Evolutionary conservation across 2,888 invertebrate species (phyloP), one percentile per base, ranked within the genome.

Genomic region (Drosophila nr. fundita): DNA sequence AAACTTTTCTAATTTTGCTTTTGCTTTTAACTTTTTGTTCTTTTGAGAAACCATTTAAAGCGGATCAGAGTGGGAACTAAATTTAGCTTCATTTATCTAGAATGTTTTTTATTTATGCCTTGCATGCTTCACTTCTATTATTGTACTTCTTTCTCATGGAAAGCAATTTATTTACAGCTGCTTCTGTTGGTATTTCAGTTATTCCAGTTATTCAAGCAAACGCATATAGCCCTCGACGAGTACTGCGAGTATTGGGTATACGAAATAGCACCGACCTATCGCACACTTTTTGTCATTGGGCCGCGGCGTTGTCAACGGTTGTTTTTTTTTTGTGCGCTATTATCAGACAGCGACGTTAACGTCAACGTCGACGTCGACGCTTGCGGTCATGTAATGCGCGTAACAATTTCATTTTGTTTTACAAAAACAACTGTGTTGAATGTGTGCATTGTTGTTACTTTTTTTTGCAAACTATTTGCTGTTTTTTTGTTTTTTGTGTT

Each of bases 211-310:
- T n/a, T 13, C 13, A 6, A 27, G 11, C 2, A 21, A 54, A 32
- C 34, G 18, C 11, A 49, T 55, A 73, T 62, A 45, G 40, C 72
- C 65, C 11, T 21, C n/a, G 42, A 15, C 2, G 27, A 38, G 18
- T 13, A 38, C 18, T 34, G 10, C 3, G 18, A 8, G 32, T 50
- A 13, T 10, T 34, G 53, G n/a, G 32, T 49, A 45, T 32, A 38
- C 36, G 45, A 73, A 65, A 68, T 74, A 81, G 70, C 73, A 75
- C 89, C 89, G 87, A 87, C 87, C 90, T 90, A 87, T 89, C 90
- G 80, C 90, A 87, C 83, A 82, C 67, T 86, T 90, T 87, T 90
- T 90, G 75, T 82, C 83, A 86, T 87, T 87, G 90, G 79, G 79
- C 86, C 69, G 80, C 75, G 63, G 55, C 77, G 69, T 55, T 71